Conservation (phyloP, 2,113 vertebrate genomes). For the Seriola dumerili region DNA sequence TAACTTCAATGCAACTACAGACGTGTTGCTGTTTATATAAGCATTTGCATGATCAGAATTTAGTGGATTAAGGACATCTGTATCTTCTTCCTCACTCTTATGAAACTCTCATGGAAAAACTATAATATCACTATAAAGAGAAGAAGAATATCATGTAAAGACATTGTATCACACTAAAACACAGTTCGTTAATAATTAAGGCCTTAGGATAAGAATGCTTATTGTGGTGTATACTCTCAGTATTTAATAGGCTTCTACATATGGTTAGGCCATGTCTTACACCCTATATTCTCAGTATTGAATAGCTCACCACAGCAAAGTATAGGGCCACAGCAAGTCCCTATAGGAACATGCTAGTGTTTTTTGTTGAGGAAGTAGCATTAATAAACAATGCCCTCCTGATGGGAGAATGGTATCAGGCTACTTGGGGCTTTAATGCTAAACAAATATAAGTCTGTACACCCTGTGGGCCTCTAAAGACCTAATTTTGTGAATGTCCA, state of each 20-base stretch:
- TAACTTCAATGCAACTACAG: background rate
- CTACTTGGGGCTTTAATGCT: conserved; percentile 37
- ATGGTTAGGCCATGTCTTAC: background rate
- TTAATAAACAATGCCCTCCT: conserved; percentile 60
- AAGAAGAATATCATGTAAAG: background rate
- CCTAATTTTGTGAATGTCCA: conserved; percentile 22
- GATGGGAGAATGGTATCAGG: conserved; percentile 32
- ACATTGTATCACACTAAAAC: too few species aligned
- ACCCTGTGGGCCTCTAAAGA: conserved; percentile 1
- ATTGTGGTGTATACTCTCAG: background rate
- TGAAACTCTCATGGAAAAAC: background rate
- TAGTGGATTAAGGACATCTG: background rate
- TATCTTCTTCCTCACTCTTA: background rate
- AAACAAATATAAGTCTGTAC: conserved; percentile 46
- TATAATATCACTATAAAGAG: background rate
- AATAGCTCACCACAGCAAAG: background rate
- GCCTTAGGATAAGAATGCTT: background rate
- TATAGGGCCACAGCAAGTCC: background rate
- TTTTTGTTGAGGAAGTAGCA: conserved; percentile 35
- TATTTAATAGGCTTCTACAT: background rate
- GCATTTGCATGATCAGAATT: background rate
- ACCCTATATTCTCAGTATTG: background rate
- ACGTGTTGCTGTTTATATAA: background rate
- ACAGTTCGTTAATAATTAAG: background rate
- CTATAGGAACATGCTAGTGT: conserved; percentile 25